Percentiles rank a stretch among this genome's conserved stretches.
These are phyloP conservation scores for Drosophila melanica DNA, from an alignment of 1,140 invertebrate genomes.

Conservation along the genomic window DNA sequence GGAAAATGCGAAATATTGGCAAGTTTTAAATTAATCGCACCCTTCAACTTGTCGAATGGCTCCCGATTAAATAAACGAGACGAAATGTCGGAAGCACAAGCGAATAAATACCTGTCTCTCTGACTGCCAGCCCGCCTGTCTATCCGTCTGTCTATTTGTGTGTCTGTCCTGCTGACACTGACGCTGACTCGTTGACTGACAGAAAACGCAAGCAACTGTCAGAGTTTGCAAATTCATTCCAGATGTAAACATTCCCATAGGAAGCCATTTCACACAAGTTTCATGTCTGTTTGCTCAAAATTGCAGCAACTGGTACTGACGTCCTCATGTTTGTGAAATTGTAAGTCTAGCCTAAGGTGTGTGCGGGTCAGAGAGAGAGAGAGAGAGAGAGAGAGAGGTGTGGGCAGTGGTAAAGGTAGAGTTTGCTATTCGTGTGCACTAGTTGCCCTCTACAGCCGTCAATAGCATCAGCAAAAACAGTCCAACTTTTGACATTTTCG, in stretches of 20 bases:
- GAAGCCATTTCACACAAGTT: slow-evolving; percentile 72
- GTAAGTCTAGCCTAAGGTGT: neutral
- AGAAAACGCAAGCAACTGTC: slow-evolving; percentile 70
- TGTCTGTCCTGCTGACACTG: slow-evolving; percentile 54
- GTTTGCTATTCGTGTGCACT: slow-evolving; percentile 27
- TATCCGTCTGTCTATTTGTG: slow-evolving; percentile 13
- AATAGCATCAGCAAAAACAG: slow-evolving; percentile 30
- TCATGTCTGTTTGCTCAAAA: slow-evolving; percentile 68
- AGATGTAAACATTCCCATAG: slow-evolving; percentile 75
- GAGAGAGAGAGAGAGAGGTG: neutral
- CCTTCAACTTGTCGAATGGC: slow-evolving; percentile 55
- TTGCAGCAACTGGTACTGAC: slow-evolving; percentile 64
- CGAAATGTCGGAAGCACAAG: slow-evolving; percentile 32
- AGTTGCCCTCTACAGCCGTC: slow-evolving; percentile 49
- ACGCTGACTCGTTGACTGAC: slow-evolving; percentile 70
- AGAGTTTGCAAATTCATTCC: slow-evolving; percentile 73
- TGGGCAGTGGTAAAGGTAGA: slow-evolving; percentile 1
- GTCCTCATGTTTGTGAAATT: slow-evolving; percentile 13
- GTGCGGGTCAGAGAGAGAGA: neutral
- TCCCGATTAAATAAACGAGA: slow-evolving; percentile 53
- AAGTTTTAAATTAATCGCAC: slow-evolving; percentile 66
- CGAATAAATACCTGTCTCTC: slow-evolving; percentile 43
- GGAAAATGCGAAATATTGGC: slow-evolving; percentile 54
- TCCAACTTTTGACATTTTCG: slow-evolving; percentile 48
- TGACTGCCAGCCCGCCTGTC: slow-evolving; percentile 15